Evolutionary conservation across 2,888 invertebrate species (phyloP).

Genomic region (Xestoiulus laeticollis): DNA sequence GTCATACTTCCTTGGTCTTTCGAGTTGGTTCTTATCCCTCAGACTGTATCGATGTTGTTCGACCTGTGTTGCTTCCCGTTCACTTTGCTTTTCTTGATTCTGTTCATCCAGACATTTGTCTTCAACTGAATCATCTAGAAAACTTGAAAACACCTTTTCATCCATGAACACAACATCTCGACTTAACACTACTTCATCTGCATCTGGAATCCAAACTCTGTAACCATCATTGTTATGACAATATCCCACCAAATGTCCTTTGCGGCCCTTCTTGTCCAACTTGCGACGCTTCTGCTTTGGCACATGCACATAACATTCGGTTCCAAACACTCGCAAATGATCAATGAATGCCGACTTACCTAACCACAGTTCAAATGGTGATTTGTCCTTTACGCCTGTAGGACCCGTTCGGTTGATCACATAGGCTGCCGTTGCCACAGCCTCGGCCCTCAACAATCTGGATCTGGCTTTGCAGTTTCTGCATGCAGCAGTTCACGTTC

Average conservation of each 20-base stretch:
- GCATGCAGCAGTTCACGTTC: no score
- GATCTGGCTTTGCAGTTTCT: no score
- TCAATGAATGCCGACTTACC: constrained; percentile 52
- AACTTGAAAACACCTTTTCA: neutral
- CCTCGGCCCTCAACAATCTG: constrained; percentile 58
- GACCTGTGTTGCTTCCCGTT: neutral
- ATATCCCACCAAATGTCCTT: constrained; percentile 56
- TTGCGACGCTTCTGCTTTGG: constrained; percentile 54
- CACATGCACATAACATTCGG: constrained; percentile 54
- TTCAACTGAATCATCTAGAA: no score
- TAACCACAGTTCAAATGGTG: constrained; percentile 57
- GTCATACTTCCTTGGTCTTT: neutral
- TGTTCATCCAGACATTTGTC: no score
- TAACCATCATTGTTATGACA: neutral
- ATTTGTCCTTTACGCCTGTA: constrained; percentile 51
- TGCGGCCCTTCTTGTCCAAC: constrained; percentile 52
- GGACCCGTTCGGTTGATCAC: constrained; percentile 56
- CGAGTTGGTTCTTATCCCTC: neutral
- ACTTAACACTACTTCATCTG: neutral
- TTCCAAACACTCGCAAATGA: constrained; percentile 57
- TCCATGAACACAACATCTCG: neutral
- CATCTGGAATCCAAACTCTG: neutral
- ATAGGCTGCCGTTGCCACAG: constrained; percentile 57
- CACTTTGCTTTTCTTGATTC: neutral
- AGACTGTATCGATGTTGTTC: neutral